A percentile compares a stretch with the other conserved stretches of the same genome.
Evolutionary conservation across 1,140 invertebrate species (phyloP).

Genomic region (Drosophila orosa): DNA sequence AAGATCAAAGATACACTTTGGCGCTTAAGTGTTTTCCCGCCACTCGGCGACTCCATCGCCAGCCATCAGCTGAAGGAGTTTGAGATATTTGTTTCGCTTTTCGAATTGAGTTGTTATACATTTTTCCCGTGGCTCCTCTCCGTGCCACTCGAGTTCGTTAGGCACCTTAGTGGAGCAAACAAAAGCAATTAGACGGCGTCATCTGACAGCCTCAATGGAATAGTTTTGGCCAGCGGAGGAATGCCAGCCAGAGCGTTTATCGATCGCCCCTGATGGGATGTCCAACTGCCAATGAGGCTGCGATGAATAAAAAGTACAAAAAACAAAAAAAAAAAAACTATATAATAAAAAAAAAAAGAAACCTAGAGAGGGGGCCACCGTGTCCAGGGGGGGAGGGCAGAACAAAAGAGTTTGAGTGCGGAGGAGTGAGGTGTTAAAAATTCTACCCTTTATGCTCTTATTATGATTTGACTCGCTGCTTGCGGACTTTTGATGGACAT

Average conservation of each 20-base stretch:
- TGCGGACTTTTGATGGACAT: constrained; percentile 63
- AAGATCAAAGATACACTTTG: constrained; percentile 79
- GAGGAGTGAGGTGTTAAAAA: constrained; percentile 79
- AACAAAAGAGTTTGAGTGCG: constrained; percentile 58
- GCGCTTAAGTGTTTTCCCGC: constrained; percentile 74
- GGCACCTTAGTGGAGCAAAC: constrained; percentile 80
- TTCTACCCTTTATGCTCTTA: constrained; percentile 81
- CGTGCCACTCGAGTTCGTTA: constrained; percentile 59
- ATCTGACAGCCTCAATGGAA: constrained; percentile 74
- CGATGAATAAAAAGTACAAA: constrained; percentile 7
- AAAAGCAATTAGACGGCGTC: constrained; percentile 81
- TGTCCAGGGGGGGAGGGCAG: constrained; percentile 45
- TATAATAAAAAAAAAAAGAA: constrained; percentile 11
- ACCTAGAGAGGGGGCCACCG: constrained; percentile 56
- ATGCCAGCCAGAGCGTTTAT: constrained; percentile 59
- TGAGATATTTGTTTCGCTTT: constrained; percentile 53
- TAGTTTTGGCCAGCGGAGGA: constrained; percentile 56
- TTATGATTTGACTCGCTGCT: constrained; percentile 68
- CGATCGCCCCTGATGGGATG: constrained; percentile 61
- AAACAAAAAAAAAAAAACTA: neutral
- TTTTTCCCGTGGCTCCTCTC: constrained; percentile 38
- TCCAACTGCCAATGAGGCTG: constrained; percentile 68
- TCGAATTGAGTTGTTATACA: constrained; percentile 79
- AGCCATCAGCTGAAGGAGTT: constrained; percentile 43
- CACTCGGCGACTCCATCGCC: constrained; percentile 21